phyloP scores from a whole-genome alignment of 1,140 invertebrate genomes.

The Trichogramma pretiosum region DNA sequence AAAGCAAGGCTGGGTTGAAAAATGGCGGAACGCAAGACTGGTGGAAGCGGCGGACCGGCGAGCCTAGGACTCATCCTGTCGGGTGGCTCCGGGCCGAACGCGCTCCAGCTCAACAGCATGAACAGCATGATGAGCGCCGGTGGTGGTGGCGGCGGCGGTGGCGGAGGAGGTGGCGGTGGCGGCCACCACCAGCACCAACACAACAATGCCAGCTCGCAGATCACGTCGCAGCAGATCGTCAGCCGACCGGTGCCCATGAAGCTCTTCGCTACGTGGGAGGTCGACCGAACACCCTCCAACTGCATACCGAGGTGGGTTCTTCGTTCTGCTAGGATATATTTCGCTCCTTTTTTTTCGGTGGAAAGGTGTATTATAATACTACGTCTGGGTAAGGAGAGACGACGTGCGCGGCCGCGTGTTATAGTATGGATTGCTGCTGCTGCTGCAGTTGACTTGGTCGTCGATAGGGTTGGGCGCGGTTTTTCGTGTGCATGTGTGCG shows the following conservation, averaged over 20 bases:
- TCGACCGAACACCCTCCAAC: constrained; percentile 90
- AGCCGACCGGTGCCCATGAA: constrained; percentile 91
- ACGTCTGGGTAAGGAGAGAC: too few relatives aligned
- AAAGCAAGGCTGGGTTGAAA: not conserved
- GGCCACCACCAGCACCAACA: too few relatives aligned
- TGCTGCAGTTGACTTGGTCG: too few relatives aligned
- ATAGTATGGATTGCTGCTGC: not conserved
- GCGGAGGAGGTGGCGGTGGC: too few relatives aligned
- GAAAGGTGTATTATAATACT: too few relatives aligned
- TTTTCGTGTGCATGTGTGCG: too few relatives aligned
- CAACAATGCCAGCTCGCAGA: too few relatives aligned
- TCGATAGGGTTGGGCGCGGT: too few relatives aligned
- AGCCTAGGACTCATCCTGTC: constrained; percentile 6
- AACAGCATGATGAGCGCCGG: not conserved
- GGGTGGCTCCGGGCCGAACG: constrained; percentile 2
- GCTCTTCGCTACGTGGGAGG: constrained; percentile 95
- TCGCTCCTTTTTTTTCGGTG: too few relatives aligned
- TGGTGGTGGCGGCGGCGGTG: not conserved
- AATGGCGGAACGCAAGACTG: constrained; percentile 6
- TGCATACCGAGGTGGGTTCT: constrained; percentile 88
- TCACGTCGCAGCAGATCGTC: too few relatives aligned
- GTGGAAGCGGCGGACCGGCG: constrained; percentile 6
- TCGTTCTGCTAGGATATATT: too few relatives aligned
- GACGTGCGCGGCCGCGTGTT: not conserved
- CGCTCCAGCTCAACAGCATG: constrained; percentile 8